Conservation (phyloP, 2,888 invertebrate genomes). For the Tipula confusa region DNA sequence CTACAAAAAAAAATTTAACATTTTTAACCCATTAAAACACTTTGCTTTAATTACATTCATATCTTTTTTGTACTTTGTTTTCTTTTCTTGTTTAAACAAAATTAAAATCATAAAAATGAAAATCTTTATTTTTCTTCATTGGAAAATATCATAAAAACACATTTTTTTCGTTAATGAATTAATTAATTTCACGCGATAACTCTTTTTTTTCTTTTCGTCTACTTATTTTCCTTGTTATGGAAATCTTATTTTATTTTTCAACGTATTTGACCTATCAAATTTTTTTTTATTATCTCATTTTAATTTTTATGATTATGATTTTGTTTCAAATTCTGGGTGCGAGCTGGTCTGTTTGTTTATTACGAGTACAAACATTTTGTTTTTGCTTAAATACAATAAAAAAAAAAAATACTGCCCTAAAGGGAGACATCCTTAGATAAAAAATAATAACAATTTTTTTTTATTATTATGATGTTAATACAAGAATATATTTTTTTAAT, state of each 20-base stretch:
- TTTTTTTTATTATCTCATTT: conserved; percentile 7
- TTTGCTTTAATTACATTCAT: conserved; percentile 20
- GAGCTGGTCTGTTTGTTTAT: conserved; percentile 6
- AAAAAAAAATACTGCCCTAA: conserved; percentile 20
- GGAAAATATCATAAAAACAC: not conserved
- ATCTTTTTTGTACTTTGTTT: conserved; percentile 12
- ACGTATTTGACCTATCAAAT: conserved; percentile 8
- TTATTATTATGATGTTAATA: conserved; percentile 20
- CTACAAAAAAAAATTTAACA: not conserved
- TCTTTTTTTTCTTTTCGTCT: not conserved
- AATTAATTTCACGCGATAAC: conserved; percentile 25
- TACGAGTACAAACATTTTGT: not conserved
- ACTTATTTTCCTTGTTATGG: conserved; percentile 12
- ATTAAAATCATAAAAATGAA: conserved; percentile 7
- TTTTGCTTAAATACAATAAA: not conserved
- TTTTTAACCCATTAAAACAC: conserved; percentile 25
- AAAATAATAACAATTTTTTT: conserved; percentile 25
- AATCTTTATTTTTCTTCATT: conserved; percentile 4
- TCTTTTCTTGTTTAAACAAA: conserved; percentile 5
- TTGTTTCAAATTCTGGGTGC: not conserved
- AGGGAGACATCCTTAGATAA: conserved; percentile 25
- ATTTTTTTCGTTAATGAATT: not conserved
- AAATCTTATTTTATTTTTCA: not conserved
- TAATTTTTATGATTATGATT: conserved; percentile 25
- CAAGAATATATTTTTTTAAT: not conserved